Evolutionary conservation across 2,888 invertebrate species (phyloP), one percentile per base, ranked within the genome.

Genomic region (Drosophila emarginata): DNA sequence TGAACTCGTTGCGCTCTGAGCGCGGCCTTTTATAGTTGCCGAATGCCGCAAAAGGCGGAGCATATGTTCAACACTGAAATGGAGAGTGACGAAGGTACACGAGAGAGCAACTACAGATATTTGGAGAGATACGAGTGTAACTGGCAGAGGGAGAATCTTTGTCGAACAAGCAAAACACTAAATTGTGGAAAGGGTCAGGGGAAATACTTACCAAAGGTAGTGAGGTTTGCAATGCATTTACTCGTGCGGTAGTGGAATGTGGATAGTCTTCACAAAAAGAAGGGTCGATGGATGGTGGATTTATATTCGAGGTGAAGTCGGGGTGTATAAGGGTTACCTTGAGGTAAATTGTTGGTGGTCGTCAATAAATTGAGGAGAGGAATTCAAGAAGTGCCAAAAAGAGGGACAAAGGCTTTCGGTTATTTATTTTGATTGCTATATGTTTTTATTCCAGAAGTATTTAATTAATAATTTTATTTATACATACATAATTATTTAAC

Each of bases 11-110:
- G 69, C 84, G 80, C 88, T 84, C 89, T 76, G 87, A 86, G 81
- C 71, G 75, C 37, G 9, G 14, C 54, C 52, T 78, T 91, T 90
- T 91, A 91, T 91, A 52, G 56, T 72, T 39, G 80, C 72, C 75
- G 72, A 77, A 12, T 56, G 54, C 67, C 23, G 28, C 36, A 53
- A 59, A 28, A 70, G 70, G 70, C 69, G 70, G 70, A 70, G 69
- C 70, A 61, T 68, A 28, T 37, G 59, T 18, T 58, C 36, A 39
- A 61, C 54, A 56, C 5, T 15, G 18, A 7, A 11, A 28, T n/a
- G 26, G 28, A 14, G 53, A 56, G 65, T 26, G 36, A 23, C 45
- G 45, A 32, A 37, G 11, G 37, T n/a, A n/a, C n/a, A 39, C 39
- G 58, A 58, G 58, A 58, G 58, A 39, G 23, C 3, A 14, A 32